Evolutionary conservation across 2,797 vertebrate genomes (phyloP), one percentile per base, ranked within the genome.

Genomic region (Coranthus polyacanthus): DNA sequence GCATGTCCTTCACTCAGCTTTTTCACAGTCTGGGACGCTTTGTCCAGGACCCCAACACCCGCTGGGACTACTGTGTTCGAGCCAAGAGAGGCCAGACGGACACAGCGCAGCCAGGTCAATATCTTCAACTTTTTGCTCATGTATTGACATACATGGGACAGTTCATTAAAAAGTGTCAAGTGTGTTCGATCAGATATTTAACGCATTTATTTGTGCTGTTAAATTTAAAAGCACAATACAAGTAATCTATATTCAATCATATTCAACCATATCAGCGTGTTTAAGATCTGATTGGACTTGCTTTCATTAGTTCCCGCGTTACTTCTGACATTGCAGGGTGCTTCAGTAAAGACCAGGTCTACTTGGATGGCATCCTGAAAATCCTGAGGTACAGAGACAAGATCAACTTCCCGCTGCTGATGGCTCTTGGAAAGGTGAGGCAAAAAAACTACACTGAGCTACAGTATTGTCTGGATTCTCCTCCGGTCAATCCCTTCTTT

Each of bases 291-390:
- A 7, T 44, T n/a, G n/a, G n/a, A n/a, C 18, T 2, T 58, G 1
- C n/a, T 66, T 46, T 61, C n/a, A n/a, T n/a, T n/a, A n/a, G n/a
- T n/a, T n/a, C n/a, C 12, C 59, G 2, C 9, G 3, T 2, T 43
- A 29, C 26, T 7, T n/a, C n/a, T 75, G 11, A n/a, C 32, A 0
- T 36, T 52, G 70, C 77, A 98, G 97, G 97, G 5, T 99, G 97
- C 81, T 99, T 98, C 92, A 96, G 94, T 88, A 98, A 98, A 89
- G 97, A 99, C 86, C 97, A 99, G 81, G 97, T 99, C 4, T 99
- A 99, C 73, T 81, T 99, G 75, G 96, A 98, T 24, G 97, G 97
- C 39, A 93, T 98, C 84, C 92, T 99, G 68, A 95, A 92, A 81
- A 95, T 99, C 81, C 92, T 99, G 38, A 93, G 96, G 49, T 89